Percentiles rank a stretch among this genome's conserved stretches.
These are phyloP conservation scores for Protonemura montana DNA, from an alignment of 2,888 invertebrate genomes.

Conservation along the genomic window DNA sequence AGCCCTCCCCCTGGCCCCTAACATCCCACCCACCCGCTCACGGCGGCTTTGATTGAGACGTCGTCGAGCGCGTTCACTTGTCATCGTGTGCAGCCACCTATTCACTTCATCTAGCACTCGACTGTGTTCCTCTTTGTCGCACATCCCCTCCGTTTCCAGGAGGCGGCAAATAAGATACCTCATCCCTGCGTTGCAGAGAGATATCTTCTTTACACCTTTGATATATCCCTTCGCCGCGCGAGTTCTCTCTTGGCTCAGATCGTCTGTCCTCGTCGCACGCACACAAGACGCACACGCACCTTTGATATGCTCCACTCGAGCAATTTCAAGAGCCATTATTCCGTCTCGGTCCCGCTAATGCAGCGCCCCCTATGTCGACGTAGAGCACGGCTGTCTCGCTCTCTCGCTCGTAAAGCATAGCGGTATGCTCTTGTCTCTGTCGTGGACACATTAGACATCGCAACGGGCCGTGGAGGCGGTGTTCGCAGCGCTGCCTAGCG, in stretches of 20 bases:
- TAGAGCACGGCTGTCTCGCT: neutral
- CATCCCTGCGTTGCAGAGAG: neutral
- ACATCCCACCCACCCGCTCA: neutral
- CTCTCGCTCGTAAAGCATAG: neutral
- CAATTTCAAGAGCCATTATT: neutral
- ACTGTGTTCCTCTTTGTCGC: neutral
- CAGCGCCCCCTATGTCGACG: neutral
- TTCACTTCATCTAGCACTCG: constrained; percentile 12
- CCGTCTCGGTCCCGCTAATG: constrained; percentile 4
- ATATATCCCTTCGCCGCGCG: constrained; percentile 12
- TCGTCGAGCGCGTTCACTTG: constrained; percentile 7
- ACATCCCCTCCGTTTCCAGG: neutral
- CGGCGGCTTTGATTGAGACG: constrained; percentile 7
- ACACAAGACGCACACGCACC: neutral
- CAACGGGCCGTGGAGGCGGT: neutral
- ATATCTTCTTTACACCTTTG: constrained; percentile 20
- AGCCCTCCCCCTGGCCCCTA: neutral
- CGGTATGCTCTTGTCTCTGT: neutral
- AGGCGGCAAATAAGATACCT: constrained; percentile 7
- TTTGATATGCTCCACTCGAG: constrained; percentile 7
- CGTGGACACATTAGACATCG: neutral
- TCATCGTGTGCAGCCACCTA: neutral
- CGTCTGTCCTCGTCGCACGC: neutral
- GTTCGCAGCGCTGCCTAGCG: neutral
- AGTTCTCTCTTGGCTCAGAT: neutral